These are phyloP conservation scores for Plecturocebus donacophilus DNA, from an alignment of 2,113 vertebrate genomes.

Conservation along the genomic window DNA sequence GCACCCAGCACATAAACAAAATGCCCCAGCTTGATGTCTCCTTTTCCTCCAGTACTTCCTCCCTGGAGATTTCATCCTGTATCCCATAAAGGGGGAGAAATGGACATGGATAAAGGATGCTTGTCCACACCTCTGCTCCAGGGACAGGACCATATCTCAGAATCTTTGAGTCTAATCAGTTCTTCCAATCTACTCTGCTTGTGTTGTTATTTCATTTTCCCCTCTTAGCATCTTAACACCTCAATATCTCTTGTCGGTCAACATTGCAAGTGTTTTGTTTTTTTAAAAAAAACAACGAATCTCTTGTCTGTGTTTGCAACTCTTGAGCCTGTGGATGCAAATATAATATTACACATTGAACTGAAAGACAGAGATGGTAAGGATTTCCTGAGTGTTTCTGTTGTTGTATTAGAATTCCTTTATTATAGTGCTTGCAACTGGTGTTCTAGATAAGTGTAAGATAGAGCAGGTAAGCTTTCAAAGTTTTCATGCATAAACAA, in stretches of 20 bases:
- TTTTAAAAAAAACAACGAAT: no score
- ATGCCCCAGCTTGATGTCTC: no score
- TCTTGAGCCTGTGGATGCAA: neutral
- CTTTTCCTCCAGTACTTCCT: no score
- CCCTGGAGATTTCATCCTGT: rapidly evolving
- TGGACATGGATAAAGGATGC: no score
- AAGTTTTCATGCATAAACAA: no score
- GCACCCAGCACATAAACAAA: no score
- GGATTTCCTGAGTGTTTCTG: neutral
- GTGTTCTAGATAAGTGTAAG: rapidly evolving
- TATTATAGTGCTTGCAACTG: neutral
- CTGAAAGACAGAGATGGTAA: neutral
- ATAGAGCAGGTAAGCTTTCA: neutral
- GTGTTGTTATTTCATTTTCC: rapidly evolving
- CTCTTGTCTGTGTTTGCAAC: no score
- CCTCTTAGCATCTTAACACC: rapidly evolving
- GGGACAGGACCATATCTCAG: neutral
- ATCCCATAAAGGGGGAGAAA: no score
- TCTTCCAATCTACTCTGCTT: no score
- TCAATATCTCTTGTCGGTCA: neutral
- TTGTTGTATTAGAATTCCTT: neutral
- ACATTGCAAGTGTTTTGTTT: no score
- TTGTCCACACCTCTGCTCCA: neutral
- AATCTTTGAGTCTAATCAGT: neutral
- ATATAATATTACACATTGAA: neutral